Evolutionary conservation across 2,797 vertebrate species (phyloP).

Genomic region (Alectoris magna): DNA sequence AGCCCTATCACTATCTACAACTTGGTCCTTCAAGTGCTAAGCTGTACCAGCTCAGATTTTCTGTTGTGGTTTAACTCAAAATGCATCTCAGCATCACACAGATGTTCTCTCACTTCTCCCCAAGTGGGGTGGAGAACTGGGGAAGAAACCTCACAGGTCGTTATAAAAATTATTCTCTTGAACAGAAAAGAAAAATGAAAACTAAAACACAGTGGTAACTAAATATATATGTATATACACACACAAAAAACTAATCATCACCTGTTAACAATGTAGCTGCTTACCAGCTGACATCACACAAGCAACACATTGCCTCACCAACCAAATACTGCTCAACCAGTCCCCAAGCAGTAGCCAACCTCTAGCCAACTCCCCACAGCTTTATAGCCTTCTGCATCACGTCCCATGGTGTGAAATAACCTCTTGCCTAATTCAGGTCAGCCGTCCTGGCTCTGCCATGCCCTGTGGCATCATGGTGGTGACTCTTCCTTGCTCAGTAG

Average conservation of each 20-base stretch:
- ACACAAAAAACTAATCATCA: neutral
- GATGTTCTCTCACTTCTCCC: neutral
- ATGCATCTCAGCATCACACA: neutral
- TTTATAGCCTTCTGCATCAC: neutral
- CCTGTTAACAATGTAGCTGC: neutral
- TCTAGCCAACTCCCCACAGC: neutral
- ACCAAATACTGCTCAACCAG: neutral
- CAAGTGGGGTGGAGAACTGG: neutral
- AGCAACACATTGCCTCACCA: neutral
- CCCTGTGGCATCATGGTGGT: neutral
- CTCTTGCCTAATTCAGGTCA: neutral
- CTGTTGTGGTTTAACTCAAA: neutral
- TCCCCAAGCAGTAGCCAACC: neutral
- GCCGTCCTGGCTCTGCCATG: neutral
- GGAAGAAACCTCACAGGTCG: neutral
- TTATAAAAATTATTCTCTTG: neutral
- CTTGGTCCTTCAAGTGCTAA: neutral
- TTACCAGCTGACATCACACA: neutral
- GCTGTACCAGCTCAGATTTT: neutral
- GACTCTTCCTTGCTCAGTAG: neutral
- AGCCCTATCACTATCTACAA: neutral
- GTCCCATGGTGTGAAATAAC: neutral
- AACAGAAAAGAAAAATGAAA: neutral
- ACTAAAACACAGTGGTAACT: neutral
- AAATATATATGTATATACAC: neutral